Evolutionary conservation across 2,113 vertebrate genomes (phyloP).

Genomic region (Lampris megalopsis): DNA sequence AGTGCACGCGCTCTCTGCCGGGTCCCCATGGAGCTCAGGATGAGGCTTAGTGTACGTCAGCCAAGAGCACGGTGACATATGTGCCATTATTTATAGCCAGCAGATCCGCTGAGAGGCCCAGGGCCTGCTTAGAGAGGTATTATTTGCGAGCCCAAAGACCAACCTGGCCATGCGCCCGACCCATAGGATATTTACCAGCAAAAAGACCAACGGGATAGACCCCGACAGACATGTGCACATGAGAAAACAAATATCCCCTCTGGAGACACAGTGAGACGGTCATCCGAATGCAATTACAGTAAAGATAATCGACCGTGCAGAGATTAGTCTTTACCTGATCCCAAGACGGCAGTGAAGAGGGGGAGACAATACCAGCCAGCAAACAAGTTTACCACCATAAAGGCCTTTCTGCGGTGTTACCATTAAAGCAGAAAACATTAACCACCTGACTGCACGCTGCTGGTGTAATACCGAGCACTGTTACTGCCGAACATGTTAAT

Average conservation of each 20-base stretch:
- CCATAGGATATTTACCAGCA: constrained; percentile 23
- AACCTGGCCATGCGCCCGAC: constrained; percentile 31
- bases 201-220: constrained; percentile 15
- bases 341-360: neutral
- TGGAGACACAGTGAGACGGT: constrained; percentile 17
- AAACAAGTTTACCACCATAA: neutral
- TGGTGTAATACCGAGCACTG: neutral
- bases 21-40: constrained; percentile 46
- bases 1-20: constrained; percentile 11
- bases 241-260: neutral
- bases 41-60: constrained; percentile 60
- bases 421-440: neutral
- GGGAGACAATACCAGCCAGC: neutral
- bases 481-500: neutral
- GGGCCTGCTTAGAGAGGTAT: constrained; percentile 67
- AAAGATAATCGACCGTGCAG: neutral
- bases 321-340: constrained; percentile 9
- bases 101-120: constrained; percentile 64
- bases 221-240: neutral
- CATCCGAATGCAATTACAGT: constrained; percentile 26
- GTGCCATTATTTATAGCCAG: constrained; percentile 76
- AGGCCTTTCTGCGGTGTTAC: neutral
- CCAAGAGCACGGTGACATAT: constrained; percentile 65
- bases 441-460: neutral
- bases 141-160: constrained; percentile 63